Evolutionary conservation across 37 sponge, comb jelly and placozoan genomes (phyloP).

Genomic region (Chondrilla cf. caribensis): DNA sequence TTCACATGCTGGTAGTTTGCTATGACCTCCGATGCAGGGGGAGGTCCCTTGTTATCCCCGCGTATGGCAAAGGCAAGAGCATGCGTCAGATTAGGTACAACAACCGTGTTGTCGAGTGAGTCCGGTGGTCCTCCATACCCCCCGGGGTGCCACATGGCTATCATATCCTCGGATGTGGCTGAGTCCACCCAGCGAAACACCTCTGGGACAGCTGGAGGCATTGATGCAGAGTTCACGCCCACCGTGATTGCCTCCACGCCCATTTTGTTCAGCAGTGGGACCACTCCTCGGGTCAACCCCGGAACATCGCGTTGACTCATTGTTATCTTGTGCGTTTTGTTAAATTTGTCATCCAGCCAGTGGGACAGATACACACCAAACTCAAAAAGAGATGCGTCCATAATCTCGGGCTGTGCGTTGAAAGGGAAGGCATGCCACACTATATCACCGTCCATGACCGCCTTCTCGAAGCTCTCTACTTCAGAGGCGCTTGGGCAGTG

Average conservation of each 20-base stretch:
- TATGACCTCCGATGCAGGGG: conserved; percentile 44
- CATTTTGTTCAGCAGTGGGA: conserved; percentile 47
- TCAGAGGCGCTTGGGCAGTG: conserved; percentile 41
- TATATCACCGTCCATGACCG: conserved; percentile 48
- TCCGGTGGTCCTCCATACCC: conserved; percentile 55
- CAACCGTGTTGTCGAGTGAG: conserved; percentile 41
- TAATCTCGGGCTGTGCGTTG: conserved; percentile 59
- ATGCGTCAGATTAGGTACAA: conserved; percentile 47
- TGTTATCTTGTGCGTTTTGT: conserved; percentile 15
- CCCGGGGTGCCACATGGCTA: conserved; percentile 80
- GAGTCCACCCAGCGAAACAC: conserved; percentile 57
- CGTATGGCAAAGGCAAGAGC: conserved; percentile 74
- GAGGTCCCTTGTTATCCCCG: conserved; percentile 73
- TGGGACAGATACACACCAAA: conserved; percentile 60
- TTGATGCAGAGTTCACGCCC: conserved; percentile 61
- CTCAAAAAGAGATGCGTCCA: conserved; percentile 40
- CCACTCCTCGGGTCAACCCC: conserved; percentile 53
- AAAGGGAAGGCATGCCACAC: conserved; percentile 79
- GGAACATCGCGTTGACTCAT: conserved; percentile 87
- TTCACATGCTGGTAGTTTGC: conserved; percentile 43
- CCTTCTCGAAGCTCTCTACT: conserved; percentile 31
- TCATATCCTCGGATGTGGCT: neutral
- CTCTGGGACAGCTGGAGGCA: conserved; percentile 74
- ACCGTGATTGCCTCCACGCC: conserved; percentile 75
- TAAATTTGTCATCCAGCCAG: conserved; percentile 39